A percentile compares a stretch with the other conserved stretches of the same genome.
Evolutionary conservation across 2,888 invertebrate genomes (phyloP).

Genomic region (Eupithecia insigniata): DNA sequence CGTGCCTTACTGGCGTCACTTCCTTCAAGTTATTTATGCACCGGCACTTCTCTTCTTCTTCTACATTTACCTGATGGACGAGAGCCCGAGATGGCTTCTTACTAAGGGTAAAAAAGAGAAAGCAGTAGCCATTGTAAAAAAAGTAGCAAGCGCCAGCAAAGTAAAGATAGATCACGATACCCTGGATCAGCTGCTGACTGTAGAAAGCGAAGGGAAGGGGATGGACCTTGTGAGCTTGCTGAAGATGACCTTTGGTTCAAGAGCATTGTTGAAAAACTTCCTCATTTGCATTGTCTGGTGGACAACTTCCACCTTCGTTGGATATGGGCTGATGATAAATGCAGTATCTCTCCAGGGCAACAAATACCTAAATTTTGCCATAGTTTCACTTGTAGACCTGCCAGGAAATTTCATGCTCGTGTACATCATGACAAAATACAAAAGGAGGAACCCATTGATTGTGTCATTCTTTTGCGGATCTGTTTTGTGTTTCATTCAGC

Average conservation of each 20-base stretch:
- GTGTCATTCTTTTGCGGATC: constrained; percentile 83
- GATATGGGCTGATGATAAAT: constrained; percentile 90
- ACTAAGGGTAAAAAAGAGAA: constrained; percentile 86
- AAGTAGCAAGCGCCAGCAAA: constrained; percentile 82
- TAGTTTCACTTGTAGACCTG: constrained; percentile 82
- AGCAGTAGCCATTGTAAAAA: constrained; percentile 86
- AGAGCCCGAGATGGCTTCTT: constrained; percentile 92
- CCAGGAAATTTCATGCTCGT: constrained; percentile 84
- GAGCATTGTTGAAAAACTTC: constrained; percentile 63
- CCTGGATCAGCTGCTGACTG: constrained; percentile 51
- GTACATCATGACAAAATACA: constrained; percentile 80
- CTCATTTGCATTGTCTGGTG: constrained; percentile 74
- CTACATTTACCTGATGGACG: constrained; percentile 87
- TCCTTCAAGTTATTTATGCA: constrained; percentile 86
- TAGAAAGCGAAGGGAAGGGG: constrained; percentile 52
- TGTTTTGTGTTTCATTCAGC: constrained; percentile 83
- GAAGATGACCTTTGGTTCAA: constrained; percentile 66
- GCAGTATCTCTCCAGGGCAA: constrained; percentile 89
- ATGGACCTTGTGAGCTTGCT: constrained; percentile 55
- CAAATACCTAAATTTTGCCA: constrained; percentile 89
- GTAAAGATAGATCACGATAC: constrained; percentile 59
- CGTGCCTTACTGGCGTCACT: constrained; percentile 87
- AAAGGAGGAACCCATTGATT: constrained; percentile 83
- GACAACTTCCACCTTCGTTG: constrained; percentile 89
- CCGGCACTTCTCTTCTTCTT: constrained; percentile 87